A percentile compares a stretch with the other conserved stretches of the same genome.
Evolutionary conservation across 2,797 vertebrate genomes (phyloP).

Genomic region (Tenualosa thibaudeaui): DNA sequence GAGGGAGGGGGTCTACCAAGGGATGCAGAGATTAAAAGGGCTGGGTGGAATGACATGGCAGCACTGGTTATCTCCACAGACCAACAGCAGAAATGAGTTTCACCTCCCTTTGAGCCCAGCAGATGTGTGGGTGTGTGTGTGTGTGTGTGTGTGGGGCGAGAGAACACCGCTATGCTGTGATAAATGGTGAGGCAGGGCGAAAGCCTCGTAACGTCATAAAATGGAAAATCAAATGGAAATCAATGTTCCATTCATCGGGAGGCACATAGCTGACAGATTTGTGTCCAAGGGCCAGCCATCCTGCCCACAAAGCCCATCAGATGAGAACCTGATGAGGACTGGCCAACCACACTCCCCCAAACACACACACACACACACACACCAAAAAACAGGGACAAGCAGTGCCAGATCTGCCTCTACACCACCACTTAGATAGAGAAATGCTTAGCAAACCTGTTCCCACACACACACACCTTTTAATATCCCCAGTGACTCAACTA

Average conservation of each 20-base stretch:
- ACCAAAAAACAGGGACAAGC: no score
- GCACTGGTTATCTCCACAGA: slow-evolving; percentile 33
- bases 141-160: slow-evolving; percentile 54
- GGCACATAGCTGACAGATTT: neutral
- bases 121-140: neutral
- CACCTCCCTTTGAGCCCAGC: neutral
- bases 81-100: slow-evolving; percentile 10
- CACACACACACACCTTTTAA: neutral
- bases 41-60: slow-evolving; percentile 56
- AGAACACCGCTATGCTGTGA: neutral
- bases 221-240: neutral
- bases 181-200: neutral
- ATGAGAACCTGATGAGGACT: neutral
- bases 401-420: no score
- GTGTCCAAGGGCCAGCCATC: neutral
- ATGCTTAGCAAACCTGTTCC: neutral
- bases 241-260: neutral
- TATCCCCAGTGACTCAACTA: neutral
- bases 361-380: neutral
- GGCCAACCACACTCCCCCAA: no score
- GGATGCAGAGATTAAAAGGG: slow-evolving; percentile 59
- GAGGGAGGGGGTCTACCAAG: neutral
- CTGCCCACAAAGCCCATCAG: neutral
- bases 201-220: neutral
- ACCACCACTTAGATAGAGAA: no score